Conservation (phyloP, 2,888 invertebrate genomes). For the Pantelozetes paolii region DNA sequence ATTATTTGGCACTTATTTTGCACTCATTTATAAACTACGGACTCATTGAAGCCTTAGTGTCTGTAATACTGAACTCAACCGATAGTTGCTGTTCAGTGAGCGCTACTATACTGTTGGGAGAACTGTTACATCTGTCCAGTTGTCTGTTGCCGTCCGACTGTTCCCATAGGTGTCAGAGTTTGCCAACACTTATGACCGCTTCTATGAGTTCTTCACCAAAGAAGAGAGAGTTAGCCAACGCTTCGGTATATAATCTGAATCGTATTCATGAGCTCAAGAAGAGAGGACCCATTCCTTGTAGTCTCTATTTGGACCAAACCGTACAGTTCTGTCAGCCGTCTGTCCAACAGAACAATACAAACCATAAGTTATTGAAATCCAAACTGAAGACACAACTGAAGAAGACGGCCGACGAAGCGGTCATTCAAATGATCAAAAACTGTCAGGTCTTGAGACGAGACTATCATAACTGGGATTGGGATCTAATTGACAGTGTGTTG, state of each 20-base stretch:
- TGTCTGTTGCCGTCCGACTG: constrained; percentile 75
- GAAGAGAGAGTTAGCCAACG: constrained; percentile 59
- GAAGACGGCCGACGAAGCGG: constrained; percentile 45
- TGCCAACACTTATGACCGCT: constrained; percentile 76
- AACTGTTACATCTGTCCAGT: constrained; percentile 71
- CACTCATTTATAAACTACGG: constrained; percentile 83
- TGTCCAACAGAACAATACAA: background rate
- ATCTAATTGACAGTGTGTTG: constrained; percentile 74
- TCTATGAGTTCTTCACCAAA: constrained; percentile 47
- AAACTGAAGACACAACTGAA: background rate
- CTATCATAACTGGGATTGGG: constrained; percentile 85
- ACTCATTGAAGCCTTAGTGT: constrained; percentile 66
- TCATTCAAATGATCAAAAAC: constrained; percentile 61
- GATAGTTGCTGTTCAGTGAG: constrained; percentile 85
- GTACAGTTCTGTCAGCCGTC: constrained; percentile 47
- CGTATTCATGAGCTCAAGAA: constrained; percentile 70
- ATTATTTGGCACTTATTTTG: constrained; percentile 80
- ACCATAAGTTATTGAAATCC: constrained; percentile 11
- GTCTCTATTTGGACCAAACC: constrained; percentile 71
- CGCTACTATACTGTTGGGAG: constrained; percentile 82
- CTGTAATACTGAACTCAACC: constrained; percentile 76
- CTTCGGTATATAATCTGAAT: constrained; percentile 71
- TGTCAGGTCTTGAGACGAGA: constrained; percentile 72
- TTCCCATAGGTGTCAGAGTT: constrained; percentile 72
- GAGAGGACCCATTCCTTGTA: constrained; percentile 72